Percentiles rank a stretch among this genome's conserved stretches.
Conservation (phyloP, 1,140 invertebrate genomes). For the Cephus cinctus region DNA sequence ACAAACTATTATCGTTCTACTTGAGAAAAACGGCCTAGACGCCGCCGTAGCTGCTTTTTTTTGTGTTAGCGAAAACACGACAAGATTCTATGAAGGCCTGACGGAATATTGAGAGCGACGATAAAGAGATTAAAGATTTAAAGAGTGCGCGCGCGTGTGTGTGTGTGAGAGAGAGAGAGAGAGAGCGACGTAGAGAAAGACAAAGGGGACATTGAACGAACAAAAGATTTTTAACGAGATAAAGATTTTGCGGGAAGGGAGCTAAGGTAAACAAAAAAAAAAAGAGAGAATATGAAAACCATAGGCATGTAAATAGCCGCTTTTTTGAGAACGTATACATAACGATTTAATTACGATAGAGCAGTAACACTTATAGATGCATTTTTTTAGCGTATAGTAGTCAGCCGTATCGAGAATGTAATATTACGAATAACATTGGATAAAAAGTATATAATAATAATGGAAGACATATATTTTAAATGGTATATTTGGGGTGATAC, state of each 20-base stretch:
- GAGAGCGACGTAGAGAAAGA: slow-evolving; percentile 2
- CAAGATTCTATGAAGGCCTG: slow-evolving; percentile 10
- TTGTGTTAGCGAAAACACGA: too few species aligned
- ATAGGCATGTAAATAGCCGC: too few species aligned
- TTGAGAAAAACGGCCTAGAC: too few species aligned
- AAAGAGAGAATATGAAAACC: too few species aligned
- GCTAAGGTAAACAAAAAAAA: too few species aligned
- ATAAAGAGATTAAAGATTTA: not conserved
- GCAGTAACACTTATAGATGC: slow-evolving; percentile 39
- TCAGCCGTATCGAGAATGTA: slow-evolving; percentile 48
- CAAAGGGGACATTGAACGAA: too few species aligned
- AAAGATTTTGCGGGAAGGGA: too few species aligned
- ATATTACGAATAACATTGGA: slow-evolving; percentile 44
- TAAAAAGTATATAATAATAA: slow-evolving; percentile 33
- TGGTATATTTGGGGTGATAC: slow-evolving; percentile 39
- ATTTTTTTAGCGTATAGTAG: slow-evolving; percentile 50
- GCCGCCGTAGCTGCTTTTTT: too few species aligned
- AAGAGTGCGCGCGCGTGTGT: not conserved
- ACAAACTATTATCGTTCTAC: too few species aligned
- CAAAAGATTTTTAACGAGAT: too few species aligned
- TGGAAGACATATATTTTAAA: slow-evolving; percentile 40
- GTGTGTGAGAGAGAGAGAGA: not conserved
- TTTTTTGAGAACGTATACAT: slow-evolving; percentile 1
- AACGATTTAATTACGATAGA: slow-evolving; percentile 18
- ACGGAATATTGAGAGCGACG: slow-evolving; percentile 7